Conservation (phyloP, 2,888 invertebrate species). For the Chloroclysta siterata region DNA sequence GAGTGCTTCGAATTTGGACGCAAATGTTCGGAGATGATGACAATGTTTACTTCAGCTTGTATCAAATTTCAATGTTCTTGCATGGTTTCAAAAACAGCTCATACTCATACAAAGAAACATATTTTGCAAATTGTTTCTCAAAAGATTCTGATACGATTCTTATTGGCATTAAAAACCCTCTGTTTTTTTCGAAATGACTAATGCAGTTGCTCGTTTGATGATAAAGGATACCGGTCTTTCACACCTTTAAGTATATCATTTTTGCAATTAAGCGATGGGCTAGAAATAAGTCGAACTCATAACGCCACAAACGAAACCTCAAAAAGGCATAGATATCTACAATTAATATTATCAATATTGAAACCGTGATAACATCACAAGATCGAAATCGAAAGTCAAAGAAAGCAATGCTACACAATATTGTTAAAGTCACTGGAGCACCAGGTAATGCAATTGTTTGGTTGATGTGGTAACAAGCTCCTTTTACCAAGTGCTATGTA, state of each 20-base stretch:
- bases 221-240: too few relatives aligned
- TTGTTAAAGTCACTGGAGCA: slow-evolving; percentile 78
- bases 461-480: slow-evolving; percentile 51
- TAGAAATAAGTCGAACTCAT: too few relatives aligned
- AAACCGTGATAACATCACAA: slow-evolving; percentile 39
- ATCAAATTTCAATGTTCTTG: slow-evolving; percentile 18
- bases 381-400: slow-evolving; percentile 75
- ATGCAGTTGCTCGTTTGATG: background rate
- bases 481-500: slow-evolving; percentile 14
- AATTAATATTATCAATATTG: background rate
- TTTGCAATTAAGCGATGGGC: too few relatives aligned
- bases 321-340: background rate
- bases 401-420: slow-evolving; percentile 68
- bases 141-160: slow-evolving; percentile 17
- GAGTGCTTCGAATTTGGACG: slow-evolving; percentile 54
- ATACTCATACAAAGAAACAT: too few relatives aligned
- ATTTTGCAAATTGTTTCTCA: background rate
- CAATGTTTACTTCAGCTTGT: slow-evolving; percentile 16
- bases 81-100: background rate
- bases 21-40: slow-evolving; percentile 40
- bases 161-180: background rate
- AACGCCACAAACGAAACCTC: too few relatives aligned
- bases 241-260: too few relatives aligned
- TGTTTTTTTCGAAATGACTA: background rate
- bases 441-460: slow-evolving; percentile 73